Evolutionary conservation across 1,140 invertebrate genomes (phyloP), one percentile per base, ranked within the genome.

Genomic region (Cyphomyrmex costatus): DNA sequence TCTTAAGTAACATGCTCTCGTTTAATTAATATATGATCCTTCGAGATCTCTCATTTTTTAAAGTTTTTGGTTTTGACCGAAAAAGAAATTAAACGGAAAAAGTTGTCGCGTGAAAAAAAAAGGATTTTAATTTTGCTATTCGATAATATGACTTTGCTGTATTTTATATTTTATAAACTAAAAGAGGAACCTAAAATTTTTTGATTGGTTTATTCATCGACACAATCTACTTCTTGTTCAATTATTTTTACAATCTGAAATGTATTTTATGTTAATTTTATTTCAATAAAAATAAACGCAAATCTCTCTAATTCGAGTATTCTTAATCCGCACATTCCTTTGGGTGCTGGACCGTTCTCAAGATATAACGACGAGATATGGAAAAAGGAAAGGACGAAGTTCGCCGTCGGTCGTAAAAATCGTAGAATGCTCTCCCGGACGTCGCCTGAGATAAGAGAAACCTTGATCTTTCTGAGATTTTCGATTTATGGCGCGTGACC

Each of bases 381-480:
- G 56, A 51, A 27, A 73, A 80, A 63, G 66, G 46, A 82, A 42
- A 73, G 33, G 16, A 46, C 56, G 51, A 58, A 71, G 24, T 65
- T 89, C 88, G 30, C 51, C 63, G 68, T 60, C 53, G 21, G 42
- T 89, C 87, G 83, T 89, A 89, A 89, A 89, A 86, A 78, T 89
- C 42, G 12, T 51, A 24, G 30, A 73, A 78, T 61, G 16, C 53
- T 60, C 51, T 80, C 53, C 60, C 58, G 42, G 53, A 58, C 68
- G 19, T 19, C 58, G 14, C 24, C 14, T 24, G 65, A 86, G 71
- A 89, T 89, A 89, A 89, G 84, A 70, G 61, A 60, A 60, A 33
- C 87, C 88, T 89, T 89, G 88, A 89, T 85, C 88, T 89, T 89
- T 89, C 56, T 49, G 63, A 16, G 6, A 68, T 86, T 78, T 89